A percentile compares a stretch with the other conserved stretches of the same genome.
Evolutionary conservation across 2,888 invertebrate species (phyloP).

Genomic region (Tinea semifulvella): DNA sequence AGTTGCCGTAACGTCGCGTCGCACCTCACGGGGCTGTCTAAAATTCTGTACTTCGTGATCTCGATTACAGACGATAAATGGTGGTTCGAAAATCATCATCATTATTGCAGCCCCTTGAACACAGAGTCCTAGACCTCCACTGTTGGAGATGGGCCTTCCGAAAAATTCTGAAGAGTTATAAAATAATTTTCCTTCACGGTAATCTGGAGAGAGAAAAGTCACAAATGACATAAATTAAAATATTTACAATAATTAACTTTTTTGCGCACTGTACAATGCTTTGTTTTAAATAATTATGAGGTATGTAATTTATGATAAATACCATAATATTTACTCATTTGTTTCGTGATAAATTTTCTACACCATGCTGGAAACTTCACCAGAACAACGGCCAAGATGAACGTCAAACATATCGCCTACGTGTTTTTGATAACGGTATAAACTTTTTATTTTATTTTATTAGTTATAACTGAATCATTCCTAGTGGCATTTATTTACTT

Average conservation of each 20-base stretch:
- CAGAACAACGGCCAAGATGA: not conserved
- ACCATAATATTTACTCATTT: not conserved
- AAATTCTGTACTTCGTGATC: too few species aligned
- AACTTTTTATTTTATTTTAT: not conserved
- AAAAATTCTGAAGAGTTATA: too few species aligned
- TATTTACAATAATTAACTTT: too few species aligned
- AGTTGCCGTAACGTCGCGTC: too few species aligned
- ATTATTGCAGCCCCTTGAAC: too few species aligned
- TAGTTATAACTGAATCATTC: not conserved
- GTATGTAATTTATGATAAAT: slow-evolving; percentile 4
- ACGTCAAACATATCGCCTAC: slow-evolving; percentile 1
- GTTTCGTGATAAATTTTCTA: not conserved
- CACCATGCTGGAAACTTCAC: not conserved
- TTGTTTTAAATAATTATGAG: not conserved
- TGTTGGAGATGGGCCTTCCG: too few species aligned
- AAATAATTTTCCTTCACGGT: too few species aligned
- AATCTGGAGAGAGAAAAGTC: too few species aligned
- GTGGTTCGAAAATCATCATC: too few species aligned
- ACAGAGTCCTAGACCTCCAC: too few species aligned
- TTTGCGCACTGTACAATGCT: not conserved
- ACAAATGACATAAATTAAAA: not conserved
- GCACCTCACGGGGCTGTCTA: too few species aligned
- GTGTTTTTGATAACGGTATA: slow-evolving; percentile 3
- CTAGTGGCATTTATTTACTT: not conserved
- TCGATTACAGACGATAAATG: too few species aligned